Base-by-base conservation (phyloP, 1,140 invertebrate genomes). In the Pectinophora gossypiella region DNA sequence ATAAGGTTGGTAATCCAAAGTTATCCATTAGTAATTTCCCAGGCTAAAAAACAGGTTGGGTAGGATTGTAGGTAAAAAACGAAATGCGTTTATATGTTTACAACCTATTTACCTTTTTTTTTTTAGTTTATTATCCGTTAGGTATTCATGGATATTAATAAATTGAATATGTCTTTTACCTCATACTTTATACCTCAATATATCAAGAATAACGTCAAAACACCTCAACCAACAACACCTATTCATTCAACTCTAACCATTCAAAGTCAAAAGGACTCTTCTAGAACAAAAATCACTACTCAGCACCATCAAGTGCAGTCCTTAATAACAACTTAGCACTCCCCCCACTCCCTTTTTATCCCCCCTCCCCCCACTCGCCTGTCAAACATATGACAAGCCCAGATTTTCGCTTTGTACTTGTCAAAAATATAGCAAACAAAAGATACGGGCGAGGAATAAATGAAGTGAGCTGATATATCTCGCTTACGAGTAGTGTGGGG, bases 361-460 rank as follows among this genome's bases (percentile, higher is more conserved):
- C 44, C 50, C 45, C 10, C 38, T 47, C 54, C 48, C 51, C 61
- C 42, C 55, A 18, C 54, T 72, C 68, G 67, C 75, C 78, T 81
- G 78, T 82, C 82, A 84, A 82, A 82, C 78, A 68, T 76, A 81
- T 74, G 82, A 85, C 82, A 83, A 68, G 72, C 73, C 72, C 82
- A 85, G 82, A 85, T 85, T 74, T n/a, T 68, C 72, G 77, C 82
- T 85, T 85, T 83, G 79, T 84, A 77, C 79, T 84, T 85, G 82
- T 85, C 82, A 85, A 85, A 85, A 85, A 85, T 85, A 85, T 82
- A 80, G 76, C 76, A 83, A 83, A 85, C 82, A 85, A 85, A 83
- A 85, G 82, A 84, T 85, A 84, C 76, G 69, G 47, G 67, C 59
- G 59, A 76, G 72, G 78, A 73, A 82, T 85, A 82, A 85, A 85